phyloP scores from a whole-genome alignment of 92 coral and sea anemone genomes.

The Actinernus sp. region DNA sequence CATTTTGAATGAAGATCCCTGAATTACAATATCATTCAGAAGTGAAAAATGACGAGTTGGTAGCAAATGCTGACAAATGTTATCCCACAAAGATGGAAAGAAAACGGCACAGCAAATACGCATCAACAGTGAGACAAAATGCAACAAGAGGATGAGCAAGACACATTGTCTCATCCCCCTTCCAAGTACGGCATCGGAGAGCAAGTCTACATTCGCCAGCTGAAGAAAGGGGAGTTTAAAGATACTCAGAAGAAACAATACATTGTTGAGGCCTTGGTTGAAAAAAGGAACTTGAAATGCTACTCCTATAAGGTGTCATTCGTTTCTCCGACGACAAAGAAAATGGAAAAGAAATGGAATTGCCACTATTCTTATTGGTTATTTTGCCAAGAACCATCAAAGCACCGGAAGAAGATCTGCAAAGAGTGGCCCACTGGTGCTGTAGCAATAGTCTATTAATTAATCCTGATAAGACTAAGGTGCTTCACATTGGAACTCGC shows the following conservation, averaged over 20 bases:
- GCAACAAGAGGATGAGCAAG: neutral
- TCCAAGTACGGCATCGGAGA: constrained; percentile 29
- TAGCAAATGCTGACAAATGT: too few relatives aligned
- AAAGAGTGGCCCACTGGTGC: too few relatives aligned
- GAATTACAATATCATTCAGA: too few relatives aligned
- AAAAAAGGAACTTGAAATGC: constrained; percentile 9
- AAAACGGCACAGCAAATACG: too few relatives aligned
- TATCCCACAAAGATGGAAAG: too few relatives aligned
- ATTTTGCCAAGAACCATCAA: too few relatives aligned
- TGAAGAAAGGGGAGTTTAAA: constrained; percentile 9
- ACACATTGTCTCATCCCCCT: constrained; percentile 10
- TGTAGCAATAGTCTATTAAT: too few relatives aligned
- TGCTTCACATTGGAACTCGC: too few relatives aligned
- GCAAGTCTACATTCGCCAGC: constrained; percentile 26
- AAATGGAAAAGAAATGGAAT: constrained; percentile 31
- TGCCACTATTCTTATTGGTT: too few relatives aligned
- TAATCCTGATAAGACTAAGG: too few relatives aligned
- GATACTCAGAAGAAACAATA: constrained; percentile 18
- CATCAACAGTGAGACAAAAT: neutral
- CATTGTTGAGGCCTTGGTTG: constrained; percentile 24
- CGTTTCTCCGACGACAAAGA: constrained; percentile 19
- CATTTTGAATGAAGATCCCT: constrained; percentile 5
- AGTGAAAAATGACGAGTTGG: constrained; percentile 5
- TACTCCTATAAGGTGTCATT: constrained; percentile 13
- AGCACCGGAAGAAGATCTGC: too few relatives aligned